A percentile compares a stretch with the other conserved stretches of the same genome.
These are phyloP conservation scores for Daptonema setosum DNA, from an alignment of 2,888 invertebrate genomes.

Conservation along the genomic window DNA sequence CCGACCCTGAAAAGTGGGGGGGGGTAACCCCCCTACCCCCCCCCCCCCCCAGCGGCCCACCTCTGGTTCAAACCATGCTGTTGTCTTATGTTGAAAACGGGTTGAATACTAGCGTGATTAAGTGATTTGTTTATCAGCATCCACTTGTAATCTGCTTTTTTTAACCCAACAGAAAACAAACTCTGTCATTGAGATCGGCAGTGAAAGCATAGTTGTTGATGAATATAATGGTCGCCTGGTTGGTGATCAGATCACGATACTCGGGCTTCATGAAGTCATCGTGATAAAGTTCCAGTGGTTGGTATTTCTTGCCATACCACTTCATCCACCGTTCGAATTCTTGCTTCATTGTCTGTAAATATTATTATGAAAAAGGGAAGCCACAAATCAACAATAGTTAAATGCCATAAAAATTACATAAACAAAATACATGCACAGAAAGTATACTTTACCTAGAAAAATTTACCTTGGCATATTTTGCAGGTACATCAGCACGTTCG, in stretches of 20 bases:
- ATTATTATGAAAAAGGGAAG: neutral
- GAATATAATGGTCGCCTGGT: conserved; percentile 70
- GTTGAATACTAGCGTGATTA: too few species aligned
- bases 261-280: conserved; percentile 83
- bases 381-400: neutral
- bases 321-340: conserved; percentile 56
- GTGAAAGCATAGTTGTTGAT: conserved; percentile 99
- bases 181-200: conserved; percentile 66
- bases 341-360: conserved; percentile 10
- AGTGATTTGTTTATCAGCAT: too few species aligned
- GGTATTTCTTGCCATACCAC: conserved; percentile 87
- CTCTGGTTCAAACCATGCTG: too few species aligned
- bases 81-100: too few species aligned
- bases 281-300: conserved; percentile 42
- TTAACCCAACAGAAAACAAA: neutral
- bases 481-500: conserved; percentile 88
- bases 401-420: neutral
- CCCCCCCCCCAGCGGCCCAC: too few species aligned
- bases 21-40: too few species aligned
- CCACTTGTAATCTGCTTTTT: too few species aligned
- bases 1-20: too few species aligned
- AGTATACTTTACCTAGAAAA: neutral
- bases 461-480: conserved; percentile 63
- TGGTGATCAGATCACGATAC: conserved; percentile 75
- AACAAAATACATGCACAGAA: neutral